Evolutionary conservation across 2,888 invertebrate genomes (phyloP), one percentile per base, ranked within the genome.

Genomic region (Tuberolachnus salignus): DNA sequence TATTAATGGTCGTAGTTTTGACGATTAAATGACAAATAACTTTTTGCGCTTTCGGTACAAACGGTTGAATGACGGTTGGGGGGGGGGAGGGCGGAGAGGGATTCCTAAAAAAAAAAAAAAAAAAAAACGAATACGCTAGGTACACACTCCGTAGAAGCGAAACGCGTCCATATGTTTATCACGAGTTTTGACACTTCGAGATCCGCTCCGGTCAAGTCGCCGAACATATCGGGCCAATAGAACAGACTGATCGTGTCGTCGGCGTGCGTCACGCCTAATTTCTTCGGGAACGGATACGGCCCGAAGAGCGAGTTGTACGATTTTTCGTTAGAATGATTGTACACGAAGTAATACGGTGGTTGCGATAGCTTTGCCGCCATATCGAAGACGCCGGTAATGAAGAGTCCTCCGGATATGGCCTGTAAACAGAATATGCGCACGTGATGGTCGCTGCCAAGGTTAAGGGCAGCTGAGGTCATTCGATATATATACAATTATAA

Each of bases 171-270:
- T 13, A 73, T 53, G 49, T 80, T 59, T 8, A 80, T 21, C 49
- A 73, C 14, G 1, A 66, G 44, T 42, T 80, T 59, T 16, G 80
- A 80, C 16, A 80, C 80, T 14, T 59, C 14, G 1, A 70, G 16
- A 19, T 80, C 80, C 11, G 63, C 26, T 4, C 46, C 34, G 4
- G 14, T 3, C 0, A 46, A 3, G 13, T 71, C 26, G 0, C 55
- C n/a, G 8, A 71, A 14, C 3, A 34, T 34, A 2, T 16, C 57
- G 1, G 46, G 1, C 0, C 61, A 9, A 13, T 57, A 55, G 16
- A 81, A 81, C 11, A 81, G 10, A 53, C 67, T 81, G 13, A 51
- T 53, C 10, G 69, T 16, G 11, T 81, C 81, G 14, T 81, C 81
- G 3, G 59, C 70, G 6, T 81, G 81, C 14, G 59, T 42, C 1